Percentiles rank a stretch among this genome's conserved stretches.
Evolutionary conservation across 2,888 invertebrate genomes (phyloP).

Genomic region (Xanthorhoe designata): DNA sequence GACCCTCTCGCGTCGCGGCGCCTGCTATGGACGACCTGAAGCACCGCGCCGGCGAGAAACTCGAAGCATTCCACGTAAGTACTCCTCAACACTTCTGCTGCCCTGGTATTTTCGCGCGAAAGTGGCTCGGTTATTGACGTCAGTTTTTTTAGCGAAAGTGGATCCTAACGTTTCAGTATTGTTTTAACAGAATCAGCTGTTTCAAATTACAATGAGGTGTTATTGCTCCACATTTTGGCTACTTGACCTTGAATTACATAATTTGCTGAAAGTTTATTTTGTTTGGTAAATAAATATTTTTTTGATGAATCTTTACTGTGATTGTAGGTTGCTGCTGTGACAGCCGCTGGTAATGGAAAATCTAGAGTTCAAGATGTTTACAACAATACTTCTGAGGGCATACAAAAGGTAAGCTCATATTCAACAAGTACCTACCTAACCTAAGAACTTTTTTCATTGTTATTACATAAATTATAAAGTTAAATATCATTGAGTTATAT

Average conservation of each 20-base stretch:
- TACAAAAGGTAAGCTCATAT: conserved; percentile 59
- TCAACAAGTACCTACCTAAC: neutral
- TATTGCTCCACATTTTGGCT: conserved; percentile 54
- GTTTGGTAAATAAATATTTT: conserved; percentile 7
- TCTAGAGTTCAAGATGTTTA: conserved; percentile 65
- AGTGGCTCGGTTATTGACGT: conserved; percentile 56
- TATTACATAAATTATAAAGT: too few relatives aligned
- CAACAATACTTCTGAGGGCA: conserved; percentile 63
- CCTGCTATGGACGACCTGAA: conserved; percentile 79
- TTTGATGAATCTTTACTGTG: conserved; percentile 8
- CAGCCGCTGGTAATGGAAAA: conserved; percentile 71
- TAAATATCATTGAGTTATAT: too few relatives aligned
- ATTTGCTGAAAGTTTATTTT: conserved; percentile 38
- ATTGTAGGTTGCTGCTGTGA: conserved; percentile 69
- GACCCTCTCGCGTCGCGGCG: conserved; percentile 58
- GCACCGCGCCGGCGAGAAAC: conserved; percentile 76
- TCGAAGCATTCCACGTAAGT: conserved; percentile 81
- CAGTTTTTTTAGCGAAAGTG: conserved; percentile 47
- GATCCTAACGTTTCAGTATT: conserved; percentile 38
- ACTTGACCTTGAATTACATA: conserved; percentile 71
- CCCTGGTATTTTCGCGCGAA: conserved; percentile 65
- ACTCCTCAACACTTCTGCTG: conserved; percentile 51
- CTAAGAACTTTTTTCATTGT: neutral
- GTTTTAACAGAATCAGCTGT: conserved; percentile 30
- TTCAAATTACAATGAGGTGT: conserved; percentile 56